These are phyloP conservation scores for Caenorhabditis sinica DNA, from an alignment of 2,888 invertebrate species.

Conservation along the genomic window DNA sequence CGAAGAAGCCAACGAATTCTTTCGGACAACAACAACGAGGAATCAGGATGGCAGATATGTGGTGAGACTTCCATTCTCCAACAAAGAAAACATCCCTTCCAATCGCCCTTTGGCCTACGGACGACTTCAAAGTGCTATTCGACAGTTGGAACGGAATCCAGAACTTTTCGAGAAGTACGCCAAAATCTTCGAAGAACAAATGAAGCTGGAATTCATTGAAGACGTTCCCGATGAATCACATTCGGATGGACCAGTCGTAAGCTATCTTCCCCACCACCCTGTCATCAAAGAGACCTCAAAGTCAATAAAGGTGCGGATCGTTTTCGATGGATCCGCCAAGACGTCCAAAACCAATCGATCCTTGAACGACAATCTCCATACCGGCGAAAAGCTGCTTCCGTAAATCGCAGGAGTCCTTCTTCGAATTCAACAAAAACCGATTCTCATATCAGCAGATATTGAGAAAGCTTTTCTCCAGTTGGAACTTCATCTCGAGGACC, in stretches of 20 bases:
- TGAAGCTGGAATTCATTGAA: slow-evolving; percentile 1
- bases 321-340: slow-evolving; percentile 53
- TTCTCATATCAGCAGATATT: slow-evolving; percentile 64
- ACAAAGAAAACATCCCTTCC: not conserved
- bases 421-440: slow-evolving; percentile 40
- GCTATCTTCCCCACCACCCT: slow-evolving; percentile 6
- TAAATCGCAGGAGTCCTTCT: slow-evolving; percentile 61
- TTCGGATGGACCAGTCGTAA: not conserved
- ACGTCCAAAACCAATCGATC: slow-evolving; percentile 18
- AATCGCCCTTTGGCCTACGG: slow-evolving; percentile 6
- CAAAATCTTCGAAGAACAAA: not conserved
- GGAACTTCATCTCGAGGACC: slow-evolving; percentile 50
- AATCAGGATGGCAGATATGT: not conserved
- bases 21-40: not conserved
- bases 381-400: slow-evolving; percentile 60
- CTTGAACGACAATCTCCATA: slow-evolving; percentile 66
- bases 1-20: slow-evolving; percentile 8
- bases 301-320: not conserved
- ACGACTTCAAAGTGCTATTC: not conserved
- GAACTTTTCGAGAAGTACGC: not conserved
- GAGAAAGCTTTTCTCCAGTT: slow-evolving; percentile 74
- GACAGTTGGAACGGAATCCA: not conserved
- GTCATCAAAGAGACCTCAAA: slow-evolving; percentile 5
- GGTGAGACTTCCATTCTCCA: not conserved
- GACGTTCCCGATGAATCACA: not conserved